Base-by-base conservation (phyloP, 2,888 invertebrate species). In the Ennomos quercinarius region DNA sequence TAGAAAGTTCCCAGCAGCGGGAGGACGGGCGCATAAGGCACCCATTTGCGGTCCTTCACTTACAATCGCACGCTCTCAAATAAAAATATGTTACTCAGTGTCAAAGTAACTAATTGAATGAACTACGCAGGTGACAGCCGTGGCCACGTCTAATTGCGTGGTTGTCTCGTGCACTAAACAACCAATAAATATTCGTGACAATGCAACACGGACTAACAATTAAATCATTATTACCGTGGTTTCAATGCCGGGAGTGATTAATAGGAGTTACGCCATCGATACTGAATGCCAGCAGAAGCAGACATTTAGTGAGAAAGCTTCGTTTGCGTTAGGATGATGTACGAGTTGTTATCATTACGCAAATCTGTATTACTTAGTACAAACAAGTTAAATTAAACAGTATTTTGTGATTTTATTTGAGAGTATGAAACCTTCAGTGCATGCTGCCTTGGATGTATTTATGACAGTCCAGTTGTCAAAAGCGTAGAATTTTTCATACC, bases 181-280 rank as follows among this genome's bases (percentile, higher is more conserved):
- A 59, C 63, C 64, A 67, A 73, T 72, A 65, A 68, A 69, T 66
- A 67, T 67, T 35, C 5, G 34, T 64, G 64, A 59, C 67, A 61
- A 47, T 61, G 51, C 57, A 55, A 60, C 55, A 57, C 38, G 45
- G 63, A 64, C 64, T 63, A 68, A 52, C 46, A 54, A 66, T 66
- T 38, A 13, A 39, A 36, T 13, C 37, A 27, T 64, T 42, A 63
- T 63, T 59, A 54, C 50, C 35, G 35, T 39, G 17, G 11, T 17
- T 51, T 13, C 13, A 41, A 56, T 40, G 48, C 40, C 48, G n/a
- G 27, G 52, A 38, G 10, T 42, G 49, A 61, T 47, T 49, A 51
- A 56, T 42, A 51, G 42, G 45, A 45, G 50, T 57, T 67, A 44
- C 50, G 44, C 46, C 39, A 64, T 57, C 40, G 47, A 48, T 41